Evolutionary conservation across 2,888 invertebrate genomes (phyloP), one percentile per base, ranked within the genome.

Genomic region (Caradrina kadenii): DNA sequence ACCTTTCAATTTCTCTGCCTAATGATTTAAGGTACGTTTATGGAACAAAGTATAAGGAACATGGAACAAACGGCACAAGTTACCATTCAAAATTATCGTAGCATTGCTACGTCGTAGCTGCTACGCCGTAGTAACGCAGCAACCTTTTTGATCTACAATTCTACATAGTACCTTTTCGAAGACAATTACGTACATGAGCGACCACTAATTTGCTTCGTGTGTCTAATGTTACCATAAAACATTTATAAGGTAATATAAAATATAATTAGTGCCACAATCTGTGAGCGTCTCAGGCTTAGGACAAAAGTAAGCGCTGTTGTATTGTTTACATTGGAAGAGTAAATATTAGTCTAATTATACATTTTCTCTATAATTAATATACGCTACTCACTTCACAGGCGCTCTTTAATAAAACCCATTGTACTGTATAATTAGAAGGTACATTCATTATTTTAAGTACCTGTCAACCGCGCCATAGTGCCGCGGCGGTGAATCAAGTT

Each of bases 391-490:
- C 77, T 84, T 80, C 64, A 73, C 71, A 72, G 83, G 69, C 50
- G 58, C 76, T 74, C 79, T 83, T 75, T 84, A 83, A 81, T 84
- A 85, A 82, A 82, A 85, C 75, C 67, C 79, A 79, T 76, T 85
- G 78, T 82, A 54, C 78, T 79, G 72, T 81, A 73, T 80, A 82
- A 84, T 85, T 83, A 82, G 75, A 81, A 80, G 82, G 74, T 77
- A 84, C 73, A 82, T 83, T 83, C 71, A 83, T 85, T 85, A 85
- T 76, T 81, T 59, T 82, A 82, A 85, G 83, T 80, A 83, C 65
- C 75, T 83, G 83, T 81, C 81, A 82, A 77, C 74, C 35, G 21
- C 45, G 77, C 53, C 76, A 78, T 67, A 80, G 85, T 69, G 59
- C 22, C 55, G 52, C n/a, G 11, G 48, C 75, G 35, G 81, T 31